Conservation (phyloP, 2,797 vertebrate species). For the Pangasius sanitwongsei region DNA sequence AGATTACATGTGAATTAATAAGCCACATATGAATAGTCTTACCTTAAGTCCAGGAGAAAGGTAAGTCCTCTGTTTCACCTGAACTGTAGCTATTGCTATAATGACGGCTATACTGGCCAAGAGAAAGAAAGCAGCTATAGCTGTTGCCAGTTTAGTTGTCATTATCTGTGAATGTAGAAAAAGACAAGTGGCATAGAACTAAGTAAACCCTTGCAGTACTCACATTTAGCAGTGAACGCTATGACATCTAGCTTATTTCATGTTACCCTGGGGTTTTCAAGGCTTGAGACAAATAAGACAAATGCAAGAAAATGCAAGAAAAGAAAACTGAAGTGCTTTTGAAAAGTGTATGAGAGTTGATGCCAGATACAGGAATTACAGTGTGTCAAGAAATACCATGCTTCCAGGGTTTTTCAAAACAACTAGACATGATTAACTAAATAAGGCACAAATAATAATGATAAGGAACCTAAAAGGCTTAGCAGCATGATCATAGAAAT, state of each 20-base stretch:
- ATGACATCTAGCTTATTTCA: not conserved
- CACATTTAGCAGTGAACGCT: not conserved
- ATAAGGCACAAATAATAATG: not conserved
- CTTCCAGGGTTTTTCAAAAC: not conserved
- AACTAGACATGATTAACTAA: not conserved
- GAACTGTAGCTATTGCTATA: conserved; percentile 83
- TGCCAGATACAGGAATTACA: not conserved
- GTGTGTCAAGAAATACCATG: not conserved
- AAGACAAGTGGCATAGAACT: not conserved
- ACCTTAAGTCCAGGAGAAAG: conserved; percentile 85
- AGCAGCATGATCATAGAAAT: not conserved
- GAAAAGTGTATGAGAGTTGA: not conserved
- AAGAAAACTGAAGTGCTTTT: not conserved
- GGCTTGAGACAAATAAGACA: not conserved
- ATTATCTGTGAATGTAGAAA: conserved; percentile 54
- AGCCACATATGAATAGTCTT: conserved; percentile 44
- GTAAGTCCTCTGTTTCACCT: conserved; percentile 75
- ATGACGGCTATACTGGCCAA: conserved; percentile 84
- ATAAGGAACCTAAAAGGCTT: not conserved
- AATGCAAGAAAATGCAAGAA: not conserved
- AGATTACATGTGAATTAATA: not conserved
- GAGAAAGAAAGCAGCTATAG: conserved; percentile 77
- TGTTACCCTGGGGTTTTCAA: not conserved
- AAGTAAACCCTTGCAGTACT: not conserved
- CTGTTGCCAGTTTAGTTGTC: conserved; percentile 77